Base-by-base conservation (phyloP, 2,113 vertebrate species). In the Cochlearius cochlearius region DNA sequence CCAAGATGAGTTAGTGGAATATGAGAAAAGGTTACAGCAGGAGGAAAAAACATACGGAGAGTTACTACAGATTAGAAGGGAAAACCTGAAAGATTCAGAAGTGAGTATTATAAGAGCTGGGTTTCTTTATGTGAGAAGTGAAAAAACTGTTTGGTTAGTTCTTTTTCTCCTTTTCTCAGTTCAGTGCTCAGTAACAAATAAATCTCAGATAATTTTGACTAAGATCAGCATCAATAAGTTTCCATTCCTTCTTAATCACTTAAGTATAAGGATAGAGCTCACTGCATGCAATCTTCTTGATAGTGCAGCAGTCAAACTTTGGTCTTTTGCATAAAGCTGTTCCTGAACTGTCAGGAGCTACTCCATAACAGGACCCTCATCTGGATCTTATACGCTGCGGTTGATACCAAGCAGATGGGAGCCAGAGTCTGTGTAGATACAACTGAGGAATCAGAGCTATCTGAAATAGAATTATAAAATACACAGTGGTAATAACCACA, bases 51-150 rank as follows among this genome's bases (percentile, higher is more conserved):
- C 84, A 64, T 94, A 98, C 34, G 47, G 80, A 52, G 67, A 95
- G 81, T 97, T 98, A 34, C 78, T 98, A 52, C 91, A 91, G 89
- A 94, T 87, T 26, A 98, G 98, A 78, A 97, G 89, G 88, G 87
- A 97, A 91, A 59, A 85, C 86, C 94, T 97, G 96, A 91, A 97
- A 94, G 94, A 97, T 52, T 95, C 68, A 9, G 92, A 98, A 97
- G 98, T 99, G 96, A 97, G 96, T 95, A 62, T 75, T 30, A 49
- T 36, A 71, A 76, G 47, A 85, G 32, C 12, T 58, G 19, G 7
- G 4, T 58, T 83, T 73, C 66, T 86, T 92, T 77, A 41, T 39
- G 29, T n/a, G 26, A 73, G 55, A 75, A 83, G 15, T 52, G 30
- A 76, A 76, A 32, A 8, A 38, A 30, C 17, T 68, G 19, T 49